A percentile compares a stretch with the other conserved stretches of the same genome.
Evolutionary conservation across 1,140 invertebrate species (phyloP).

Genomic region (Coptotermes formosanus): DNA sequence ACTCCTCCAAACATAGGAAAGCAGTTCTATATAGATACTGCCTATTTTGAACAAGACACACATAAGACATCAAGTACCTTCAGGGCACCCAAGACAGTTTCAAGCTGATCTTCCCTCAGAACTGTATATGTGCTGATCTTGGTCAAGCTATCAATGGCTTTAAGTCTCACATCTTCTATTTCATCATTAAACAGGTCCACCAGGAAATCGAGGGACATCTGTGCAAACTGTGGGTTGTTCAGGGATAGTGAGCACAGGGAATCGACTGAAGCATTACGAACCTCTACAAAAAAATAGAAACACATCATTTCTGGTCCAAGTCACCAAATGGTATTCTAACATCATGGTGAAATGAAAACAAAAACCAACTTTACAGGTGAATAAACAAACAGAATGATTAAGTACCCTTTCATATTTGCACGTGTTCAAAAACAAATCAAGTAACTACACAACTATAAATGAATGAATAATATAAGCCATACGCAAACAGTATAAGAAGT

Average conservation of each 20-base stretch:
- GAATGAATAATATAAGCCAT: too few species aligned
- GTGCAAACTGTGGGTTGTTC: constrained; percentile 81
- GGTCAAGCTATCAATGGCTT: constrained; percentile 89
- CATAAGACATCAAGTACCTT: constrained; percentile 56
- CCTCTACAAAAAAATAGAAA: constrained; percentile 62
- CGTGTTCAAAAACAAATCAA: too few species aligned
- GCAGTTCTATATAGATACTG: too few species aligned
- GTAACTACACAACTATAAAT: too few species aligned
- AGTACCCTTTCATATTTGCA: too few species aligned
- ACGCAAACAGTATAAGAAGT: too few species aligned
- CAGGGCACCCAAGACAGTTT: constrained; percentile 89
- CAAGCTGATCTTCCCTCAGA: constrained; percentile 91
- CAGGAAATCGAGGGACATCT: constrained; percentile 87
- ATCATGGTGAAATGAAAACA: neutral
- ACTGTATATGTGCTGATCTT: constrained; percentile 85
- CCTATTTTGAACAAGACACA: too few species aligned
- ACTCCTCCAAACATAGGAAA: too few species aligned
- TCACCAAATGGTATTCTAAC: too few species aligned
- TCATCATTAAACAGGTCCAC: constrained; percentile 99
- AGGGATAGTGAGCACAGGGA: constrained; percentile 88
- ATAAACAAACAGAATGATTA: too few species aligned
- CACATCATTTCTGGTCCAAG: too few species aligned
- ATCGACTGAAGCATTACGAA: constrained; percentile 90
- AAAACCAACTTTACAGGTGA: neutral
- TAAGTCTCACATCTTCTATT: constrained; percentile 93